These are phyloP conservation scores for Caerostris darwini DNA, from an alignment of 1,140 invertebrate genomes.

Conservation along the genomic window DNA sequence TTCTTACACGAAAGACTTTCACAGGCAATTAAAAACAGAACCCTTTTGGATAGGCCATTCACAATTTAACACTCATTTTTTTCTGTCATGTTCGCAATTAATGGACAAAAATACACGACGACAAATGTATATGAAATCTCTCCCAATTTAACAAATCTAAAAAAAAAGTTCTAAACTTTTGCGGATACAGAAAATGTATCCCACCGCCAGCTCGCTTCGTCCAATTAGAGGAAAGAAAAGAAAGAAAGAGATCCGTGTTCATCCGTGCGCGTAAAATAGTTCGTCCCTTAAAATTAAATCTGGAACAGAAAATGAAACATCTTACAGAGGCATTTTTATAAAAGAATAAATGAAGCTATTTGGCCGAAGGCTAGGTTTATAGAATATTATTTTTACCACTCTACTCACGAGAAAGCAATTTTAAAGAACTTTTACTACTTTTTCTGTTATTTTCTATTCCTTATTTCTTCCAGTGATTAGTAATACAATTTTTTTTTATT, in stretches of 20 bases:
- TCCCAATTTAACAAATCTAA: neutral
- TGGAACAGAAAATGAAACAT: slow-evolving; percentile 61
- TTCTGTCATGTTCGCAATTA: neutral
- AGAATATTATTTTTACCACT: slow-evolving; percentile 60
- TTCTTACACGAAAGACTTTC: neutral
- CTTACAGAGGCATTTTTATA: slow-evolving; percentile 44
- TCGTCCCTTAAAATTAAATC: slow-evolving; percentile 69
- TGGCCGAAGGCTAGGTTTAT: slow-evolving; percentile 25
- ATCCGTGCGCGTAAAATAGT: slow-evolving; percentile 64
- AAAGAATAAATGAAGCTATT: slow-evolving; percentile 65
- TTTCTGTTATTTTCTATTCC: slow-evolving; percentile 18
- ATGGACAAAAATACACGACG: neutral
- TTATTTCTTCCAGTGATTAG: slow-evolving; percentile 63
- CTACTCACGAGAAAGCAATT: slow-evolving; percentile 51
- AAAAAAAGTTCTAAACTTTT: slow-evolving; percentile 54
- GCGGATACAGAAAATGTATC: slow-evolving; percentile 37
- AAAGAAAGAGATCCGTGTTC: slow-evolving; percentile 50
- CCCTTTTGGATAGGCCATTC: neutral
- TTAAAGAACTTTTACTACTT: slow-evolving; percentile 54
- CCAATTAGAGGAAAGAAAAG: slow-evolving; percentile 53
- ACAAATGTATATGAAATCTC: neutral
- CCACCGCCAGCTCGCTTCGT: neutral
- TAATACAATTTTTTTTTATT: slow-evolving; percentile 55
- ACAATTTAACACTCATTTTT: neutral
- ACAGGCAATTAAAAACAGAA: neutral